A percentile compares a stretch with the other conserved stretches of the same genome.
phyloP scores from a whole-genome alignment of 2,888 invertebrate genomes.

The Yponomeuta sedellus region DNA sequence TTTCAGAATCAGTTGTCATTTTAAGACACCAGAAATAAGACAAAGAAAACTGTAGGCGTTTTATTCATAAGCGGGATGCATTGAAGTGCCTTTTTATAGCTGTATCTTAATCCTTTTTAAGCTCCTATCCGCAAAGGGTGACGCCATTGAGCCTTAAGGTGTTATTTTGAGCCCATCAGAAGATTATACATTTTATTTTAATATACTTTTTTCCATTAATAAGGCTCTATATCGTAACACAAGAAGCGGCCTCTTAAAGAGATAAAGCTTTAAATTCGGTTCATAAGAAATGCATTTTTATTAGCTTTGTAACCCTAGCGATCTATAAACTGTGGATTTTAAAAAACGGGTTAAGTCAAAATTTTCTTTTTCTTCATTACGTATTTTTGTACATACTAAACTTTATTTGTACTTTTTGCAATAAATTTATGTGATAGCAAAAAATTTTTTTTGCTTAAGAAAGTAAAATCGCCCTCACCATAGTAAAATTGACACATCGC shows the following conservation, averaged over 20 bases:
- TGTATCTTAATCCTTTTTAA: slow-evolving; percentile 74
- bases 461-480: not conserved
- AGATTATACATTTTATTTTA: slow-evolving; percentile 44
- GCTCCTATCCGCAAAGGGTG: slow-evolving; percentile 58
- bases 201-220: slow-evolving; percentile 32
- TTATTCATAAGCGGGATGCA: slow-evolving; percentile 47
- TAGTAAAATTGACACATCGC: slow-evolving; percentile 14
- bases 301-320: not conserved
- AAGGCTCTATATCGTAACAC: slow-evolving; percentile 54
- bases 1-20: not conserved
- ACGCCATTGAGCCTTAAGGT: slow-evolving; percentile 58
- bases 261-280: slow-evolving; percentile 7
- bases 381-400: too few relatives aligned
- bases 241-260: slow-evolving; percentile 36
- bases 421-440: not conserved
- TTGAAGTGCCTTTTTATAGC: slow-evolving; percentile 67
- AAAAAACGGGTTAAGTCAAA: not conserved
- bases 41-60: not conserved
- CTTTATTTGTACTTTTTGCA: too few relatives aligned
- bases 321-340: not conserved
- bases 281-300: slow-evolving; percentile 1
- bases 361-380: not conserved
- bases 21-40: not conserved
- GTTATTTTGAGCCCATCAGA: slow-evolving; percentile 62
- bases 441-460: not conserved